Base-by-base conservation (phyloP, 1,140 invertebrate genomes). In the Zophobas morio region DNA sequence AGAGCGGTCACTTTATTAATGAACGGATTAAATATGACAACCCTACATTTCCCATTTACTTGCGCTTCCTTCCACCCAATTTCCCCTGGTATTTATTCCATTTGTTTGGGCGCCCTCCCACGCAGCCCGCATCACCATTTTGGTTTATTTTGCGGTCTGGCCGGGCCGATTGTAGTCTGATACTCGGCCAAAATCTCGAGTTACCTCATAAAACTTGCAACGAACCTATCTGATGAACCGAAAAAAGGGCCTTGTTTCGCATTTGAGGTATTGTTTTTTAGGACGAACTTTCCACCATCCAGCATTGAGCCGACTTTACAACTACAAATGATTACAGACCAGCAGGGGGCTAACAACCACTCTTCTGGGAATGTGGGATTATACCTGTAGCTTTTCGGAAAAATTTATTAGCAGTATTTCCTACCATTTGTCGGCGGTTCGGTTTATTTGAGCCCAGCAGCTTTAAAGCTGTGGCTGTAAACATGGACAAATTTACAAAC, bases 91-190 rank as follows among this genome's bases (percentile, higher is more conserved):
- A 54, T 54, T 54, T 54, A 54, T 20, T n/a, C 53, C 32, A 54
- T 5, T 33, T 51, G 49, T 51, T 20, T 54, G 32, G 70, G 32
- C 42, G 75, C 75, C 75, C 75, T 77, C 75, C 63, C 75, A 77
- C 75, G 51, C 49, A 8, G 63, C 75, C 76, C 76, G 70, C 76
- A 78, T 76, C 40, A 8, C 34, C 40, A 51, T 74, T 73, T 78
- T 78, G 47, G 76, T 78, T 74, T 78, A 63, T 78, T 74, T 73
- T 78, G 70, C 51, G 51, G 46, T 51, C 51, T 49, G 6, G 76
- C 39, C 76, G 76, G 76, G 76, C 39, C 76, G 76, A 78, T 78
- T 78, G 76, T 78, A 78, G 76, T 78, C 76, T 47, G 76, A 78
- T 78, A 78, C 76, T 66, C 32, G 76, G 47, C 70, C 70, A 56